Evolutionary conservation across 2,797 vertebrate species (phyloP).

Genomic region (Champsocephalus esox): DNA sequence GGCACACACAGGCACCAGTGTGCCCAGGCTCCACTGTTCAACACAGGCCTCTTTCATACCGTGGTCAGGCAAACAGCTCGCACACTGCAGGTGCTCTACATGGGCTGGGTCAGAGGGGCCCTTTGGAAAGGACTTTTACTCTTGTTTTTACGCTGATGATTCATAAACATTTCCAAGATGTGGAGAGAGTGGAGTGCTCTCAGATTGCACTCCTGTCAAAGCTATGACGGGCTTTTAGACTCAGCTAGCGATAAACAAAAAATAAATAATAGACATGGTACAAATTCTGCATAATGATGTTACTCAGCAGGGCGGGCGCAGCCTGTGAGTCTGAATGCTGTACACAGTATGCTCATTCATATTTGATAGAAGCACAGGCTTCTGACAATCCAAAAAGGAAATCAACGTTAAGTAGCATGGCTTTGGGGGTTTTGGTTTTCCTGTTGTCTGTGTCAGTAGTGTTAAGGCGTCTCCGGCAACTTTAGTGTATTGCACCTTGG

Average conservation of each 20-base stretch:
- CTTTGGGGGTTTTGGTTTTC: slow-evolving; percentile 46
- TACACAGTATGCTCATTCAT: slow-evolving; percentile 69
- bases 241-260: slow-evolving; percentile 26
- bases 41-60: slow-evolving; percentile 81
- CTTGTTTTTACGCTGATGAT: slow-evolving; percentile 48
- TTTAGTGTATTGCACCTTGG: not conserved
- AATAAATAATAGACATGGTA: slow-evolving; percentile 43
- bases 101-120: slow-evolving; percentile 61
- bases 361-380: slow-evolving; percentile 69
- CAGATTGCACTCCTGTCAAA: slow-evolving; percentile 31
- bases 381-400: slow-evolving; percentile 60
- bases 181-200: slow-evolving; percentile 13
- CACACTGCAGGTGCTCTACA: slow-evolving; percentile 75
- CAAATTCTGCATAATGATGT: slow-evolving; percentile 63
- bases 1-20: slow-evolving; percentile 75
- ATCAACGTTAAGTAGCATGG: slow-evolving; percentile 41
- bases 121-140: slow-evolving; percentile 47
- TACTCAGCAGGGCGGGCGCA: slow-evolving; percentile 34
- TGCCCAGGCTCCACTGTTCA: slow-evolving; percentile 68
- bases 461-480: slow-evolving; percentile 27
- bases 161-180: slow-evolving; percentile 53
- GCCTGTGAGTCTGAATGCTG: slow-evolving; percentile 43
- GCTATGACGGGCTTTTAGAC: slow-evolving; percentile 6
- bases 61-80: slow-evolving; percentile 75
- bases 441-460: slow-evolving; percentile 28